Evolutionary conservation across 2,888 invertebrate genomes (phyloP).

Genomic region (Aleiodes leptofemur): DNA sequence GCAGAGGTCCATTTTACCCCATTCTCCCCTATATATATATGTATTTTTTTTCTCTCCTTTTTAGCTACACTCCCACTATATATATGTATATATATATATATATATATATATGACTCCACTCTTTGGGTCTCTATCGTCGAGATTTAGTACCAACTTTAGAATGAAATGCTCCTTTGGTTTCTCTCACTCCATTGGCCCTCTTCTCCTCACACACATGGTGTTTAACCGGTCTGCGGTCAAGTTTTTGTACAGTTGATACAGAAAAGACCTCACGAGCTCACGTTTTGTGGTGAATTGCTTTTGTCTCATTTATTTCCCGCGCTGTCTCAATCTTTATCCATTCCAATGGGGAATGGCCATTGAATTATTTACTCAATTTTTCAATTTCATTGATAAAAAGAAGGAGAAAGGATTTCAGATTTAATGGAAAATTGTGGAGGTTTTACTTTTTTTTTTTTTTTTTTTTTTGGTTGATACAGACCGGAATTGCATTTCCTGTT

Average conservation of each 20-base stretch:
- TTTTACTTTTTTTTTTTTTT: no score
- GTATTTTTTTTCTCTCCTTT: no score
- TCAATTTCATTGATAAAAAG: background rate
- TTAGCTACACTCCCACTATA: no score
- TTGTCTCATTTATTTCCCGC: conserved; percentile 36
- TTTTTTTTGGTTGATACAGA: conserved; percentile 35
- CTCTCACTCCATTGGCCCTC: background rate
- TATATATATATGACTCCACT: background rate
- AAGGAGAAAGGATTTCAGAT: background rate
- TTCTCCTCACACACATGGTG: background rate
- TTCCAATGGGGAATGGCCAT: conserved; percentile 11
- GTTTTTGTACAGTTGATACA: conserved; percentile 23
- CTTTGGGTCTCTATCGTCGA: conserved; percentile 13
- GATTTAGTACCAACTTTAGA: conserved; percentile 28
- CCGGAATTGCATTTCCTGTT: conserved; percentile 58
- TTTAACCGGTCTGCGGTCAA: conserved; percentile 25
- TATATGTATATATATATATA: no score
- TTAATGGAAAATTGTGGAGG: conserved; percentile 3
- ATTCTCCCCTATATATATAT: no score
- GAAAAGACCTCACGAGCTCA: conserved; percentile 5
- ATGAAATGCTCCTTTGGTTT: conserved; percentile 30
- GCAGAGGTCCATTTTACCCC: no score
- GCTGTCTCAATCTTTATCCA: conserved; percentile 33
- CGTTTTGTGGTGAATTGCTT: conserved; percentile 22
- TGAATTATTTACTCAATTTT: conserved; percentile 19